Evolutionary conservation across 2,888 invertebrate genomes (phyloP), one percentile per base, ranked within the genome.

Genomic region (Cotesia congregata): DNA sequence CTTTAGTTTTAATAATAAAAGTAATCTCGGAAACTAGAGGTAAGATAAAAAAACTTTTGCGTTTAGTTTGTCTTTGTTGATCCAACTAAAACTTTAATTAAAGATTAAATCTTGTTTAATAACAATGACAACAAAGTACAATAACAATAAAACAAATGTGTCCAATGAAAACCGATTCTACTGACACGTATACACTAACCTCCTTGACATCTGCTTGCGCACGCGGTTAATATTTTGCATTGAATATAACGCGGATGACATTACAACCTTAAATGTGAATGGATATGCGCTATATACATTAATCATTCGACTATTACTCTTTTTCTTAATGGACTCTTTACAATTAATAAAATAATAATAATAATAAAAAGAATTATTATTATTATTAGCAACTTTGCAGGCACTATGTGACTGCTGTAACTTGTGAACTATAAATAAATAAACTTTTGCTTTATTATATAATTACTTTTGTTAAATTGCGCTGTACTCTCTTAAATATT

Each of bases 121-220:
- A 50, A 50, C 50, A 50, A 50, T 9, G 50, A 7, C 50, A 50
- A 50, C 50, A 70, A 41, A 15, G 41, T 68, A 77, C 38, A 70
- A 17, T 41, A 78, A 30, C 59, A 72, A 65, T 20, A 40, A 64
- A 50, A 59, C 9, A 71, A 67, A 59, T 15, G 72, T 64, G 59
- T 30, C 69, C 41, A 17, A 68, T 40, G n/a, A 12, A 65, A 72
- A 65, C 30, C 40, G 20, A 67, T 59, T 67, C 72, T 74, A 67
- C 15, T 41, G 69, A 67, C 75, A 73, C 78, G 70, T 65, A 74
- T 70, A 80, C 78, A 80, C 78, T 85, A 84, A 87, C 83, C 86
- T 86, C 80, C 81, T 83, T 85, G 86, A 85, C 85, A 84, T 84
- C 83, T 83, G 82, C 77, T 83, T 83, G 84, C 83, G 82, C 78